Evolutionary conservation across 2,888 invertebrate species (phyloP), one percentile per base, ranked within the genome.

Genomic region (Drosophila borborema): DNA sequence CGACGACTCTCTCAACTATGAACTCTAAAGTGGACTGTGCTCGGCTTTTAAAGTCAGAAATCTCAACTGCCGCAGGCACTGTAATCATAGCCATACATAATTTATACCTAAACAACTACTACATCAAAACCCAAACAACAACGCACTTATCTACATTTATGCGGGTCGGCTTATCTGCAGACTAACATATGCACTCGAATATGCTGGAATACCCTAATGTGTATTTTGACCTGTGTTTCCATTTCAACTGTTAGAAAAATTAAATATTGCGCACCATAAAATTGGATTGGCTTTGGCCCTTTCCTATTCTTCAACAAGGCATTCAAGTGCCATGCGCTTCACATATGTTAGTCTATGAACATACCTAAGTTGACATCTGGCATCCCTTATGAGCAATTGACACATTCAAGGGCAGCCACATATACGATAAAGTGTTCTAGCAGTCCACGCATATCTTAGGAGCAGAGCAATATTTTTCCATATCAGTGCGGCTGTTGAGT

Each of bases 1-100:
- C 31, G 46, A 65, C 18, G 10, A 38, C 36, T 49, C 45, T 45
- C 31, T 62, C 36, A 61, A 40, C 40, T 41, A 40, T 75, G 72
- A 77, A 23, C 48, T 55, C 54, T 12, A 12, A 16, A 55, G 2
- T n/a, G 9, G 3, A 43, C 14, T 8, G 6, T 9, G 2, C 14
- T 3, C 18, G 40, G 28, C 72, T 74, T 74, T 71, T 77, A 74
- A 53, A 64, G 61, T 12, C 20, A 9, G 43, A 53, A 72, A 18
- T 38, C 8, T 7, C 55, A 18, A 1, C 14, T 23, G 7, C 40
- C n/a, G 20, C 38, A 7, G 48, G 12, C 14, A 31, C 10, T 31
- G n/a, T 8, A 31, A 3, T 48, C 72, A 61, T 31, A 36, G 12
- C 36, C 48, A 51, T 5, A 20, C 23, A 46, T 48, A 48, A n/a